Evolutionary conservation across 2,888 invertebrate genomes (phyloP).

Genomic region (Flabesymbios commensalis): DNA sequence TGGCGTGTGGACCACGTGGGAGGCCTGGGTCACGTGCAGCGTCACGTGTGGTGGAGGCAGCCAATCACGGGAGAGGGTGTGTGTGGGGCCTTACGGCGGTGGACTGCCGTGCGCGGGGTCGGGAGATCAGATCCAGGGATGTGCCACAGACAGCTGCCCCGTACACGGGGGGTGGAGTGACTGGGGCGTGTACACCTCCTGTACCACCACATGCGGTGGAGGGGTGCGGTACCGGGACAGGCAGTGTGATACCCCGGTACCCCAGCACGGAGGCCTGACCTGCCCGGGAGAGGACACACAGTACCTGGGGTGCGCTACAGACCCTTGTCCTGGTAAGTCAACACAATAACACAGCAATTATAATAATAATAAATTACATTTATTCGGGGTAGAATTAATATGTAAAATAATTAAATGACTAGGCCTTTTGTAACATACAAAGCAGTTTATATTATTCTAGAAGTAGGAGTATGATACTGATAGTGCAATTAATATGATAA

Average conservation of each 20-base stretch:
- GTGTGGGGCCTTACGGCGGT: constrained; percentile 20
- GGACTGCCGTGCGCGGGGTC: constrained; percentile 6
- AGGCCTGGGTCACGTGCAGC: constrained; percentile 44
- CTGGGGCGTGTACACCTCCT: constrained; percentile 72
- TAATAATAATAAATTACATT: too few species aligned
- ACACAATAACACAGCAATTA: too few species aligned
- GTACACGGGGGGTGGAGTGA: constrained; percentile 65
- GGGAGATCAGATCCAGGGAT: too few species aligned
- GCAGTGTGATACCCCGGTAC: constrained; percentile 57
- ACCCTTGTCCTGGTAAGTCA: constrained; percentile 50
- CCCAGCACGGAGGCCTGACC: constrained; percentile 49
- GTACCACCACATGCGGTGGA: constrained; percentile 71
- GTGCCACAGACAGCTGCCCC: too few species aligned
- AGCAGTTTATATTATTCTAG: too few species aligned
- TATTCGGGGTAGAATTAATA: too few species aligned
- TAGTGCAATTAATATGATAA: too few species aligned
- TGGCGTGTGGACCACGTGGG: constrained; percentile 54
- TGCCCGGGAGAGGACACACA: constrained; percentile 78
- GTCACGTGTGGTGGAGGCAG: constrained; percentile 48
- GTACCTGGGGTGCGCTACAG: constrained; percentile 75
- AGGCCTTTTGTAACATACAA: too few species aligned
- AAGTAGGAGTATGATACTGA: too few species aligned
- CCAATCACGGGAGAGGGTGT: constrained; percentile 41
- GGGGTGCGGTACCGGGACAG: constrained; percentile 72
- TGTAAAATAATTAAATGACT: too few species aligned